phyloP scores from a whole-genome alignment of 35 echinoderm and acorn worm genomes.

The Ophioderma brevispina region DNA sequence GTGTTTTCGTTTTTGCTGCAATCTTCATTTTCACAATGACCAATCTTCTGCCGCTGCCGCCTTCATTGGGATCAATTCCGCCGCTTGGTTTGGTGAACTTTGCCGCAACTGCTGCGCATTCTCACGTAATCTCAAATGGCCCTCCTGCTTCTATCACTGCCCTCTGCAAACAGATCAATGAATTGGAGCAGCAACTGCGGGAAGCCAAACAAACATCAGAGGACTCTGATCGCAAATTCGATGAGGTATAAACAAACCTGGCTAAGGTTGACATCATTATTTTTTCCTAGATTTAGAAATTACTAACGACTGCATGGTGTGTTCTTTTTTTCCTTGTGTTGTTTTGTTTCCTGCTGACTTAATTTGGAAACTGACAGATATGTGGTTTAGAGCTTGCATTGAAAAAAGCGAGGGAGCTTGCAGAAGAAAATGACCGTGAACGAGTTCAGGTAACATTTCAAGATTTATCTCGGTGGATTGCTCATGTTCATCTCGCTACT shows the following conservation, averaged over 20 bases:
- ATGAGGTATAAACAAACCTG: not conserved
- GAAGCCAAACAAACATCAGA: not conserved
- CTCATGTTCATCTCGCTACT: no score
- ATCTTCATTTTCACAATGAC: not conserved
- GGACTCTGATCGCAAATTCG: conserved; percentile 5
- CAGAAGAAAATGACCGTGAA: not conserved
- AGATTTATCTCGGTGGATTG: no score
- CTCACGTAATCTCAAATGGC: no score
- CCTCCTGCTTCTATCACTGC: no score
- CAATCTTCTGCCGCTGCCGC: not conserved
- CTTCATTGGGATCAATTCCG: not conserved
- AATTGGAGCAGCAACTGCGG: not conserved
- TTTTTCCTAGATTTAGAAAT: not conserved
- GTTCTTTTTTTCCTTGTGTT: not conserved
- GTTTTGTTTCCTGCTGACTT: not conserved
- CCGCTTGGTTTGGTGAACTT: no score
- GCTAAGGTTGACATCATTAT: not conserved
- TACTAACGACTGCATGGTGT: conserved; percentile 5
- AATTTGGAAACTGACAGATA: not conserved
- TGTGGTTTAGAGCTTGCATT: not conserved
- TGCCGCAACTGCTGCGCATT: no score
- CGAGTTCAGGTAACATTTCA: not conserved
- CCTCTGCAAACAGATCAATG: not conserved
- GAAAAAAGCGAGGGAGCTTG: not conserved
- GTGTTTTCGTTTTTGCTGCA: not conserved